Conservation (phyloP, 2,113 vertebrate species). For the Ophiodon elongatus region DNA sequence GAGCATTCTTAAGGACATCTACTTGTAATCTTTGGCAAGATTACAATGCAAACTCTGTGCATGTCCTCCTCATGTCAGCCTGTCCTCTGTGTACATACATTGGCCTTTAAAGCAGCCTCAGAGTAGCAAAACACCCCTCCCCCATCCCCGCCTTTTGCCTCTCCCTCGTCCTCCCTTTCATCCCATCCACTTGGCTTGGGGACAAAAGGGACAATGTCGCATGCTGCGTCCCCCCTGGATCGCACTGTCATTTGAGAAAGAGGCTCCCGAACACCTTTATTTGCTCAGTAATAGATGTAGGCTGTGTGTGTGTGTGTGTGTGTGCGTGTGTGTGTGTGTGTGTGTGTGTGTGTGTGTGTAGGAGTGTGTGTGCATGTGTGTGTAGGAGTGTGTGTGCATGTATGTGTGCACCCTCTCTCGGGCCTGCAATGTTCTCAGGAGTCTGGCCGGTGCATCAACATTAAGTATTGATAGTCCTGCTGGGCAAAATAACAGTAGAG, state of each 20-base stretch:
- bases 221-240: slow-evolving; percentile 16
- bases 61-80: background rate
- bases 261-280: slow-evolving; percentile 47
- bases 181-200: slow-evolving; percentile 39
- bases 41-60: slow-evolving; percentile 40
- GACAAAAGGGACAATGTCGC: slow-evolving; percentile 58
- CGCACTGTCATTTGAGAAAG: slow-evolving; percentile 43
- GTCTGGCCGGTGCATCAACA: slow-evolving; percentile 44
- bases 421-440: slow-evolving; percentile 40
- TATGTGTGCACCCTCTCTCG: background rate
- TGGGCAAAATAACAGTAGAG: slow-evolving; percentile 60
- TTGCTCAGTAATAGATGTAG: slow-evolving; percentile 25
- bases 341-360: background rate
- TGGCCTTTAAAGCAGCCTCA: slow-evolving; percentile 1
- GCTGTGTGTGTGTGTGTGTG: slow-evolving; percentile 27
- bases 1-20: slow-evolving; percentile 6
- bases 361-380: background rate
- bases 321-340: slow-evolving; percentile 4
- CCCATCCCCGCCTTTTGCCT: background rate
- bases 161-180: background rate
- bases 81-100: background rate
- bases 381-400: no score
- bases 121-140: background rate
- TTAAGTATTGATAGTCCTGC: slow-evolving; percentile 68
- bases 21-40: slow-evolving; percentile 16